Percentiles rank a stretch among this genome's conserved stretches.
phyloP scores from a whole-genome alignment of 2,888 invertebrate genomes.

The Trachelus stipa region DNA sequence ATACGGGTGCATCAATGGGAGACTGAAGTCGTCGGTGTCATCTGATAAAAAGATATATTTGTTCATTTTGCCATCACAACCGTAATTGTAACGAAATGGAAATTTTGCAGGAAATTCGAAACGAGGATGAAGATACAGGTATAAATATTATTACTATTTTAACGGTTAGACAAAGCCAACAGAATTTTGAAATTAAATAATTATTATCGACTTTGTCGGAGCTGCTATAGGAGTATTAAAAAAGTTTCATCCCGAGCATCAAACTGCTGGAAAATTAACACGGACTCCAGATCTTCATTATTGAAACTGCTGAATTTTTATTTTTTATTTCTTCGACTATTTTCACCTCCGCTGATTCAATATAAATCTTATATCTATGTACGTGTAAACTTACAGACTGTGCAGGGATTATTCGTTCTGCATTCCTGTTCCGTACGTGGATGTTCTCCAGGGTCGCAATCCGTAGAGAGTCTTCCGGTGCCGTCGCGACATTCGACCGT shows the following conservation, averaged over 20 bases:
- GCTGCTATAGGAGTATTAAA: neutral
- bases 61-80: neutral
- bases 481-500: constrained; percentile 82
- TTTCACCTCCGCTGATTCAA: neutral
- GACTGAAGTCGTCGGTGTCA: neutral
- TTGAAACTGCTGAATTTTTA: constrained; percentile 10
- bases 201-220: neutral
- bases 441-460: constrained; percentile 77
- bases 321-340: constrained; percentile 19
- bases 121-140: neutral
- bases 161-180: neutral
- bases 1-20: constrained; percentile 73
- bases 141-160: neutral
- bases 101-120: neutral
- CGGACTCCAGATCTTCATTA: neutral
- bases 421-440: constrained; percentile 81
- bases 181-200: neutral
- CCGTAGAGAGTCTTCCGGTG: constrained; percentile 56
- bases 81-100: neutral
- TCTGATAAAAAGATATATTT: neutral
- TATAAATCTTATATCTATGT: neutral
- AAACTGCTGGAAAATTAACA: neutral
- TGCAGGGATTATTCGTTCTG: constrained; percentile 80
- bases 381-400: constrained; percentile 59
- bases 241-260: neutral